Conservation (phyloP, 2,888 invertebrate species). For the Opisthograptis luteolata region DNA sequence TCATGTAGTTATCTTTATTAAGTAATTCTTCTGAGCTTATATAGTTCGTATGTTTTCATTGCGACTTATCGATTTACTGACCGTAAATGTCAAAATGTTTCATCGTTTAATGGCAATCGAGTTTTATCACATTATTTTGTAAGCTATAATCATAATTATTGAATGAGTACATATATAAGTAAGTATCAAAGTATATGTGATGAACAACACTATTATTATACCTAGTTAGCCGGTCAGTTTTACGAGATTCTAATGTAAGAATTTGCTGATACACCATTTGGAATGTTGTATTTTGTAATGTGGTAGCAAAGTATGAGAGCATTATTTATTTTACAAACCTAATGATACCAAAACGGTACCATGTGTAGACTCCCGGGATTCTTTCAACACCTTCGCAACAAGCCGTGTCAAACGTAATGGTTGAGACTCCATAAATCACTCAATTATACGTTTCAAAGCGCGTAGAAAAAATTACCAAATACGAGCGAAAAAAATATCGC, state of each 20-base stretch:
- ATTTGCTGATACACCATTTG: too few species aligned
- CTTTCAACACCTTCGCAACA: slow-evolving; percentile 71
- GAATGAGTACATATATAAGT: too few species aligned
- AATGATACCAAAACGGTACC: slow-evolving; percentile 45
- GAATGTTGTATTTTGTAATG: too few species aligned
- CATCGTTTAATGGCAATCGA: too few species aligned
- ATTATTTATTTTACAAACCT: slow-evolving; percentile 1
- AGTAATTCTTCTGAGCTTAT: too few species aligned
- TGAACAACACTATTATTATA: too few species aligned
- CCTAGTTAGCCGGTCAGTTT: too few species aligned
- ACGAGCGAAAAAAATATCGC: slow-evolving; percentile 59
- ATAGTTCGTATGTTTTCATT: background rate
- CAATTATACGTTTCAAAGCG: slow-evolving; percentile 59
- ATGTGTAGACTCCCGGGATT: slow-evolving; percentile 58
- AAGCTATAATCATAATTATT: too few species aligned
- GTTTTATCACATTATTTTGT: too few species aligned
- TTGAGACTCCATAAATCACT: slow-evolving; percentile 76
- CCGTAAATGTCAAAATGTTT: too few species aligned
- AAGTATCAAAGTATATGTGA: too few species aligned
- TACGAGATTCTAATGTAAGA: too few species aligned
- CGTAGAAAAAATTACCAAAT: slow-evolving; percentile 32
- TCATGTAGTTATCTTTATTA: slow-evolving; percentile 37
- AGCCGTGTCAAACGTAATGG: slow-evolving; percentile 75
- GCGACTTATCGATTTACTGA: slow-evolving; percentile 6
- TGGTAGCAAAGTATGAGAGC: background rate